Evolutionary conservation across 2,888 invertebrate genomes (phyloP).

Genomic region (Sinopyrophorus schimmeli): DNA sequence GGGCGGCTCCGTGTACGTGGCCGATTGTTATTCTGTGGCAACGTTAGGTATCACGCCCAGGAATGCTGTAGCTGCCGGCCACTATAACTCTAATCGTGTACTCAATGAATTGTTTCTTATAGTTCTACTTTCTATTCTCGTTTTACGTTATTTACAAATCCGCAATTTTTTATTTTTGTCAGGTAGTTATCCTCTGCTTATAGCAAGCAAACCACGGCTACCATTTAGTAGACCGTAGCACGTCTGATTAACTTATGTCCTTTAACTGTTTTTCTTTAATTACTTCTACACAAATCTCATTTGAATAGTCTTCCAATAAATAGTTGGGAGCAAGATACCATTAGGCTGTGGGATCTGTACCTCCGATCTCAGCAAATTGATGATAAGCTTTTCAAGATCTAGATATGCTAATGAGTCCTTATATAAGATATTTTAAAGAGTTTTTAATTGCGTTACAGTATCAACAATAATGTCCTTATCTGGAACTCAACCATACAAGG

Average conservation of each 20-base stretch:
- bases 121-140: conserved; percentile 28
- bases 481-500: conserved; percentile 69
- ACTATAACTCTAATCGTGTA: conserved; percentile 39
- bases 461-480: conserved; percentile 82
- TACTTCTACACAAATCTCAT: no score
- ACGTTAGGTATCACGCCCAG: conserved; percentile 52
- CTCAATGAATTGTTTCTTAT: conserved; percentile 36
- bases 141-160: conserved; percentile 19
- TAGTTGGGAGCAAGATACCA: no score
- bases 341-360: no score
- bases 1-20: conserved; percentile 50
- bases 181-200: no score
- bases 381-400: no score
- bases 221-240: no score
- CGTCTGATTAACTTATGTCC: no score
- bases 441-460: conserved; percentile 59
- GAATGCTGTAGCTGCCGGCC: conserved; percentile 47
- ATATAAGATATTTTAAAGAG: neutral
- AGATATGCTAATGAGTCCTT: no score
- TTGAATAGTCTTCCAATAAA: no score
- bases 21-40: conserved; percentile 52
- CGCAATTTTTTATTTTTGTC: conserved; percentile 4
- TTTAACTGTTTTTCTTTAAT: no score
- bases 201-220: no score
- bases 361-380: no score